A percentile compares a stretch with the other conserved stretches of the same genome.
Conservation (phyloP, 1,140 invertebrate species). For the Drosophila varians region DNA sequence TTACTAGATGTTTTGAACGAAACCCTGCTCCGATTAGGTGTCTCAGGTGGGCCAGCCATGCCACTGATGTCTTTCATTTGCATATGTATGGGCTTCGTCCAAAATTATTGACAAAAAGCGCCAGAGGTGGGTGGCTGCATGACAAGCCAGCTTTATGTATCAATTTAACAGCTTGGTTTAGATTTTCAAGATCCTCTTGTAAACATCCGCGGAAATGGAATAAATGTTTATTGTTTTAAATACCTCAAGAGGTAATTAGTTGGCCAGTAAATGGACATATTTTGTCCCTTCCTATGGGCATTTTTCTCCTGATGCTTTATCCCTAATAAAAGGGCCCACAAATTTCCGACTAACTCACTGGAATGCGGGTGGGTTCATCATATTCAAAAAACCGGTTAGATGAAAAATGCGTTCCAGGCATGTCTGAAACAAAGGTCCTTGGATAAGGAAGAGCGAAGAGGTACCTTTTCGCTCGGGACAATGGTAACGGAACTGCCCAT, state of each 20-base stretch:
- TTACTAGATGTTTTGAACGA: conserved; percentile 48
- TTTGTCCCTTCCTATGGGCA: conserved; percentile 8
- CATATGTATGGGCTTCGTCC: conserved; percentile 19
- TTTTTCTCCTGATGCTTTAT: conserved; percentile 8
- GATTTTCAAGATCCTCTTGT: neutral
- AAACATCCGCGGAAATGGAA: neutral
- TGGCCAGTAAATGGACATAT: conserved; percentile 2
- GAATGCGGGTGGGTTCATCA: conserved; percentile 71
- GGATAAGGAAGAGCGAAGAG: conserved; percentile 9
- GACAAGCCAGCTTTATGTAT: neutral
- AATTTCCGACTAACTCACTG: conserved; percentile 60
- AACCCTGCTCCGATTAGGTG: neutral
- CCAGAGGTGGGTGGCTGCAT: conserved; percentile 24
- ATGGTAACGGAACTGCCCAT: conserved; percentile 14
- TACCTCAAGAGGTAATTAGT: conserved; percentile 32
- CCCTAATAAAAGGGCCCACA: conserved; percentile 10
- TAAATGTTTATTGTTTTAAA: no score
- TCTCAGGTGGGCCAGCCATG: conserved; percentile 1
- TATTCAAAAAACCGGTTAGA: conserved; percentile 39
- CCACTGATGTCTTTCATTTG: conserved; percentile 18
- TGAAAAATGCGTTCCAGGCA: conserved; percentile 26
- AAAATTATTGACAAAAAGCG: no score
- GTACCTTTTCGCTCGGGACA: conserved; percentile 28
- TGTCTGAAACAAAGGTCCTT: conserved; percentile 53
- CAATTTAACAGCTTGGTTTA: neutral